phyloP scores from a whole-genome alignment of 2,888 invertebrate genomes.

The Blera fallax region DNA sequence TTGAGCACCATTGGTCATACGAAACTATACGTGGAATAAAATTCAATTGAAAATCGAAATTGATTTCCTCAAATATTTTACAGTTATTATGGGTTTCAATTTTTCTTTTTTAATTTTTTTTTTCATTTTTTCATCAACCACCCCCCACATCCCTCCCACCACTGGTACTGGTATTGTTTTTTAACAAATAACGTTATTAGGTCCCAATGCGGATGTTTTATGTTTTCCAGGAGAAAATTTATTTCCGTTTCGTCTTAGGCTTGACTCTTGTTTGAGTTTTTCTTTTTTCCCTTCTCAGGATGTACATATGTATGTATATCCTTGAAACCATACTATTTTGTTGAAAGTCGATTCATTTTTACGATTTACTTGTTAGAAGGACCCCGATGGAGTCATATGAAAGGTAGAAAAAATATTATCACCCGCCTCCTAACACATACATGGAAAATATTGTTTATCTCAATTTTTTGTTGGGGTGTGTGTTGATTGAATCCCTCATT shows the following conservation, averaged over 20 bases:
- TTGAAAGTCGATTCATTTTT: neutral
- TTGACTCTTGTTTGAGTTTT: neutral
- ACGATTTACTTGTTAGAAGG: neutral
- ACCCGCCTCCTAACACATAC: neutral
- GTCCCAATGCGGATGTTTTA: conserved; percentile 13
- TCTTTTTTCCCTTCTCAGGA: neutral
- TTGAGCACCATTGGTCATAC: neutral
- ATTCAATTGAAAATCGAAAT: conserved; percentile 19
- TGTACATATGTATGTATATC: neutral
- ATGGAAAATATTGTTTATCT: conserved; percentile 15
- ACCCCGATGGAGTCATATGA: neutral
- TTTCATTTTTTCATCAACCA: neutral
- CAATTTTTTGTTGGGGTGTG: conserved; percentile 1
- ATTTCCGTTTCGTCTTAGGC: conserved; percentile 2
- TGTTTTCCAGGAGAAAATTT: conserved; percentile 14
- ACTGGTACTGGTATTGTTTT: conserved; percentile 13
- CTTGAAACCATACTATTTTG: neutral
- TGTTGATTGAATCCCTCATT: conserved; percentile 24
- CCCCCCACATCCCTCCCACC: neutral
- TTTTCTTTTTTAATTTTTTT: neutral
- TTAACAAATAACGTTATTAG: conserved; percentile 36
- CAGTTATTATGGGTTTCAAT: conserved; percentile 3
- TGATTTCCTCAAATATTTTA: conserved; percentile 15
- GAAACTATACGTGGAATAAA: conserved; percentile 42
- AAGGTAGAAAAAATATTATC: conserved; percentile 14